These are phyloP conservation scores for Epinotia nisella DNA, from an alignment of 2,888 invertebrate species.

Conservation along the genomic window DNA sequence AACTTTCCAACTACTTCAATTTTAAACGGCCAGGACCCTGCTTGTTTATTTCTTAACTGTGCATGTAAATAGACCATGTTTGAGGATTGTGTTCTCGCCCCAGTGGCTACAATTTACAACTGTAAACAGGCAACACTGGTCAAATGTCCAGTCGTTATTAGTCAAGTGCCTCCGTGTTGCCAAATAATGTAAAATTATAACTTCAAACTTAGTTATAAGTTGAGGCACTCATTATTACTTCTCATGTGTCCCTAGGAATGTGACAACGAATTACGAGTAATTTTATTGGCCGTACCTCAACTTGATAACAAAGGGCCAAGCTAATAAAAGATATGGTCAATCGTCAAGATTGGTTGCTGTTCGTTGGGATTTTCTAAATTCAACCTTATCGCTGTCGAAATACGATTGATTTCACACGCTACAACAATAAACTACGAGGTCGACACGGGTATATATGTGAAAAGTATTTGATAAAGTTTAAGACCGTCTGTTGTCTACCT, in stretches of 20 bases:
- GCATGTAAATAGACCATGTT: no score
- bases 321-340: constrained; percentile 36
- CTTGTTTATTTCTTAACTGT: no score
- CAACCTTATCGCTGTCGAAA: constrained; percentile 7
- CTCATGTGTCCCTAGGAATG: constrained; percentile 6
- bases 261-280: constrained; percentile 29
- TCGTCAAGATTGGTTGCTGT: constrained; percentile 17
- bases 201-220: background rate
- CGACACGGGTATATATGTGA: no score
- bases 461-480: background rate
- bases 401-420: background rate
- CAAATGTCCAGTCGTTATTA: no score
- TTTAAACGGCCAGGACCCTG: no score
- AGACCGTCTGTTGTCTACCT: no score
- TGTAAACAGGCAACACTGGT: no score
- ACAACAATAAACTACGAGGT: background rate
- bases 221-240: background rate
- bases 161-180: no score
- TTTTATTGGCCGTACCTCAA: constrained; percentile 34
- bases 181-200: no score
- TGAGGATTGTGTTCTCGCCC: no score
- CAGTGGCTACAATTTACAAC: no score
- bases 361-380: background rate
- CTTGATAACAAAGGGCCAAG: constrained; percentile 31
- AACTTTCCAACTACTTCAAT: no score